Evolutionary conservation across 2,888 invertebrate species (phyloP).

Genomic region (Parnassius mnemosyne): DNA sequence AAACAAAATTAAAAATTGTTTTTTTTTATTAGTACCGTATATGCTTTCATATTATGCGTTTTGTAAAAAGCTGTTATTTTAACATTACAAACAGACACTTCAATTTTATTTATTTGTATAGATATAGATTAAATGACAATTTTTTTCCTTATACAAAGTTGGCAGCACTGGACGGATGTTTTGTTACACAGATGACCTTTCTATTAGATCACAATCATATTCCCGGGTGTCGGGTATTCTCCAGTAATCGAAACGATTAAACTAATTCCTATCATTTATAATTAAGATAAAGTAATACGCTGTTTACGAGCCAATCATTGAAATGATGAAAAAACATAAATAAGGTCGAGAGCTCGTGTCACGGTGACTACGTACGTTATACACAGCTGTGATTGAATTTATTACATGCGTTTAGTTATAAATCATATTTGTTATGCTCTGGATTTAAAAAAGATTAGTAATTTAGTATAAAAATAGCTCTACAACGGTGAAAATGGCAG

Average conservation of each 20-base stretch:
- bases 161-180: too few relatives aligned
- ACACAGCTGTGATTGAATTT: slow-evolving; percentile 7
- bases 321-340: slow-evolving; percentile 22
- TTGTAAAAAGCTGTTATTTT: too few relatives aligned
- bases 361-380: slow-evolving; percentile 2
- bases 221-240: slow-evolving; percentile 14
- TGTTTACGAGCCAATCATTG: slow-evolving; percentile 18
- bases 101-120: too few relatives aligned
- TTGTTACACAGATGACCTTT: neutral
- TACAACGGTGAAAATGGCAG: slow-evolving; percentile 13
- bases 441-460: slow-evolving; percentile 3
- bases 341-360: slow-evolving; percentile 17
- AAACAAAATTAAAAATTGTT: too few relatives aligned
- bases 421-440: slow-evolving; percentile 5
- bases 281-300: slow-evolving; percentile 5
- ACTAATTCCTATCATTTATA: slow-evolving; percentile 5
- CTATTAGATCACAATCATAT: neutral
- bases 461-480: neutral
- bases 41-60: too few relatives aligned
- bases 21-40: too few relatives aligned
- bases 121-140: too few relatives aligned
- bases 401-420: slow-evolving; percentile 17
- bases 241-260: neutral
- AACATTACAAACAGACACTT: too few relatives aligned
- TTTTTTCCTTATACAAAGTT: too few relatives aligned